Evolutionary conservation across 2,797 vertebrate genomes (phyloP).

Genomic region (Glyptemys insculpta): DNA sequence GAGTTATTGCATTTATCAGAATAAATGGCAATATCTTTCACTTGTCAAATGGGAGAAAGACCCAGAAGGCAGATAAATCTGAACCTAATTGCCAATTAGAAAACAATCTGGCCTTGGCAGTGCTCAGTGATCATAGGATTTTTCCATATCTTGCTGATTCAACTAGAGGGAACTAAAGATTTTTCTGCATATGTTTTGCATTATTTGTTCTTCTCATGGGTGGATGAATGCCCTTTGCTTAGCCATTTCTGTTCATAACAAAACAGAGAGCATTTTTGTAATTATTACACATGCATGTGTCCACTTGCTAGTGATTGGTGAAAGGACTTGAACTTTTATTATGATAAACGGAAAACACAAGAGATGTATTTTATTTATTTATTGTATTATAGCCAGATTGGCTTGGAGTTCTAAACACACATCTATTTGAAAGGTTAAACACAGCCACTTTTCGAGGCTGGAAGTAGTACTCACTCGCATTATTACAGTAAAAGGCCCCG

Average conservation of each 20-base stretch:
- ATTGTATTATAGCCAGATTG: not conserved
- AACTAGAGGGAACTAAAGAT: not conserved
- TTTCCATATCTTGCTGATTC: slow-evolving; percentile 34
- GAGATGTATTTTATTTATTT: not conserved
- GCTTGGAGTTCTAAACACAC: not conserved
- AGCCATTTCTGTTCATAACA: slow-evolving; percentile 41
- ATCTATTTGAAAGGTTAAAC: not conserved
- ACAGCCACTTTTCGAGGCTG: not conserved
- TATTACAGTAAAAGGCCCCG: not conserved
- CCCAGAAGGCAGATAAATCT: slow-evolving; percentile 48
- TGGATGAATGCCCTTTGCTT: slow-evolving; percentile 42
- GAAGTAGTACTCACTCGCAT: not conserved
- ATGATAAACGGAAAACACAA: not conserved
- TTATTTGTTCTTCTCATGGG: not conserved
- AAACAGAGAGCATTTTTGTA: slow-evolving; percentile 33
- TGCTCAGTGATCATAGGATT: slow-evolving; percentile 19
- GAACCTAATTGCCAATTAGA: slow-evolving; percentile 61
- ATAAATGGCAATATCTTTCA: slow-evolving; percentile 42
- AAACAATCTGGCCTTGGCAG: slow-evolving; percentile 19
- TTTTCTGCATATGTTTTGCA: not conserved
- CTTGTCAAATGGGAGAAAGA: slow-evolving; percentile 20
- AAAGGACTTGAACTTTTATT: slow-evolving; percentile 42
- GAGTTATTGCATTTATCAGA: slow-evolving; percentile 40
- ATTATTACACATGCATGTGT: slow-evolving; percentile 49
- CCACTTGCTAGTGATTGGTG: slow-evolving; percentile 13